Evolutionary conservation across 2,113 vertebrate species (phyloP), one percentile per base, ranked within the genome.

Genomic region (Amazona guildingii): DNA sequence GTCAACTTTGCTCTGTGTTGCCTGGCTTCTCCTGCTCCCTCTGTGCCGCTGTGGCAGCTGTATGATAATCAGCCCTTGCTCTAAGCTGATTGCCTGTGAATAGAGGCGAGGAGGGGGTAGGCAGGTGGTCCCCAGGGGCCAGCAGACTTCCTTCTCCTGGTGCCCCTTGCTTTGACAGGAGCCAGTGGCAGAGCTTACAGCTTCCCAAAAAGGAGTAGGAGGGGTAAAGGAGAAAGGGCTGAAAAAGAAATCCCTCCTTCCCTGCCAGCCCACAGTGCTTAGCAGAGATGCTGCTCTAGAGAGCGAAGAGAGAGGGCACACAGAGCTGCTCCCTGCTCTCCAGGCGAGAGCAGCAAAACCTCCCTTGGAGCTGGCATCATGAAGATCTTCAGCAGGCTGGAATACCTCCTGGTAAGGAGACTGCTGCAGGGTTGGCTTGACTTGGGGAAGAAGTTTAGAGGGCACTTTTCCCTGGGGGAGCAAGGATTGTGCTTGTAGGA

Each of bases 381-480:
- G 98, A 99, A 98, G 98, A 98, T 99, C 77, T 98, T 98, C 20
- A 90, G 98, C 94, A 95, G 96, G 35, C 97, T 98, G 52, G 97
- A 98, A 68, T 97, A 98, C 83, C 97, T 98, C 74, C 94, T 97
- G 98, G 99, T 99, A 96, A 98, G 99, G 98, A n/a, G 33, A 35
- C 8, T 13, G 35, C 16, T 44, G 7, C 15, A 18, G 91, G 80
- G 54, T 6, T 72, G 81, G 25, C n/a, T 57, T n/a, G 46, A 12
- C 33, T 8, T 17, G 72, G 57, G 66, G 39, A 61, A 49, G 11
- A 46, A 48, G 25, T 72, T 90, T 9, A 21, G 83, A 25, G 64
- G 49, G 66, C 3, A 1, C 43, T 46, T 76, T 63, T 21, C 48
- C 28, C 35, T 39, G 13, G 63, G 77, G 84, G 17, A 31, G 9